A percentile compares a stretch with the other conserved stretches of the same genome.
These are phyloP conservation scores for Oophaga pumilio DNA, from an alignment of 2,113 vertebrate genomes.

Conservation along the genomic window DNA sequence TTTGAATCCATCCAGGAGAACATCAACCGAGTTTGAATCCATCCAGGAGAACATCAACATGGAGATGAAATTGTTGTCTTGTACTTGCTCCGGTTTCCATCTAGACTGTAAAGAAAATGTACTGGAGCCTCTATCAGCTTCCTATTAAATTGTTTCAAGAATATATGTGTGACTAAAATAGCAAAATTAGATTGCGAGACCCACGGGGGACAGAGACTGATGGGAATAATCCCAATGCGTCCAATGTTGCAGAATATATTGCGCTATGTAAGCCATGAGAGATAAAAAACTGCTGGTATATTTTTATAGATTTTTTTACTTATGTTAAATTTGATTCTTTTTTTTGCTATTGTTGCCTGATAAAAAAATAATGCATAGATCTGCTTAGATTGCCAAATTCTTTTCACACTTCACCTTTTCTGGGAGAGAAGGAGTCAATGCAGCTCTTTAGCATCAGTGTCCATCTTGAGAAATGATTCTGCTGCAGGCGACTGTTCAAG, in stretches of 20 bases:
- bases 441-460: constrained; percentile 75
- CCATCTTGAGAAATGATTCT: constrained; percentile 80
- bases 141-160: not conserved
- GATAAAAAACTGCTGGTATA: not conserved
- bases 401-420: not conserved
- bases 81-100: not conserved
- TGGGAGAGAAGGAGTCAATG: constrained; percentile 48
- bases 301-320: not conserved
- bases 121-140: not conserved
- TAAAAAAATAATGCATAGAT: not conserved
- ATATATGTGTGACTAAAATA: not conserved
- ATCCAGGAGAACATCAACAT: not conserved
- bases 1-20: not conserved
- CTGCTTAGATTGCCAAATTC: not conserved
- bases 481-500: constrained; percentile 74
- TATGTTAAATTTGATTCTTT: not conserved
- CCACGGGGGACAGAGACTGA: not conserved
- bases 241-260: not conserved
- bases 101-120: not conserved
- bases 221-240: not conserved
- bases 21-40: not conserved
- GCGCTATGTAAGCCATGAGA: too few species aligned
- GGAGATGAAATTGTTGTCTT: not conserved
- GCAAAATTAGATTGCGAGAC: not conserved
- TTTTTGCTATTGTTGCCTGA: not conserved